Evolutionary conservation across 2,888 invertebrate species (phyloP).

Genomic region (Ethmia dodecea): DNA sequence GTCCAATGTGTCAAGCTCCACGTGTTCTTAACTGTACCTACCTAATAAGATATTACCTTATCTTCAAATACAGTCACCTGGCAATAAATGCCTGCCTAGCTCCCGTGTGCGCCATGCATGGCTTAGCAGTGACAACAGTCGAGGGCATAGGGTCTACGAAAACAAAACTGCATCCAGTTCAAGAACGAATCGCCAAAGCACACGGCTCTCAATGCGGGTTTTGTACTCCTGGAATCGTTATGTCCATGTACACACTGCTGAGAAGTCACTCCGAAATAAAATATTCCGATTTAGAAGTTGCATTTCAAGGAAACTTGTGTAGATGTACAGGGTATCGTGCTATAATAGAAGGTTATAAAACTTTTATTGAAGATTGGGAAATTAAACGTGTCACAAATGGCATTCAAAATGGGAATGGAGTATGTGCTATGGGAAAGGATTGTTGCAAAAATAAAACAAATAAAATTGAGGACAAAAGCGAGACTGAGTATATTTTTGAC

Average conservation of each 20-base stretch:
- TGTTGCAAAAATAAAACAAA: slow-evolving; percentile 78
- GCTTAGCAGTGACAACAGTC: slow-evolving; percentile 89
- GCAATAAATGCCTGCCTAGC: slow-evolving; percentile 90
- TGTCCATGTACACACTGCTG: slow-evolving; percentile 92
- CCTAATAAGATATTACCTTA: slow-evolving; percentile 21
- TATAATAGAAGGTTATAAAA: slow-evolving; percentile 89
- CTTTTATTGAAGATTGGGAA: slow-evolving; percentile 86
- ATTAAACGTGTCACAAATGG: slow-evolving; percentile 47
- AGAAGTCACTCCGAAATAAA: slow-evolving; percentile 68
- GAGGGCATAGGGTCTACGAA: slow-evolving; percentile 90
- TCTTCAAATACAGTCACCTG: slow-evolving; percentile 75
- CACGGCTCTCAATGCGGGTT: slow-evolving; percentile 95
- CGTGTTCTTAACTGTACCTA: no score
- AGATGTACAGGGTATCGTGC: slow-evolving; percentile 92
- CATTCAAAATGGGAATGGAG: slow-evolving; percentile 28
- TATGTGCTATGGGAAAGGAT: slow-evolving; percentile 79
- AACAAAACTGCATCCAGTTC: slow-evolving; percentile 86
- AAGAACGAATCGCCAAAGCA: slow-evolving; percentile 87
- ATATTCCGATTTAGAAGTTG: slow-evolving; percentile 82
- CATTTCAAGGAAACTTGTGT: slow-evolving; percentile 87
- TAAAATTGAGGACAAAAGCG: slow-evolving; percentile 47
- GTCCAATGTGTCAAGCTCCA: no score
- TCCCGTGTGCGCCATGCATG: slow-evolving; percentile 88
- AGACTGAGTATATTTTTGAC: slow-evolving; percentile 77
- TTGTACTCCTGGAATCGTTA: slow-evolving; percentile 93